These are phyloP conservation scores for Sycophila texana DNA, from an alignment of 2,888 invertebrate genomes.

Conservation along the genomic window DNA sequence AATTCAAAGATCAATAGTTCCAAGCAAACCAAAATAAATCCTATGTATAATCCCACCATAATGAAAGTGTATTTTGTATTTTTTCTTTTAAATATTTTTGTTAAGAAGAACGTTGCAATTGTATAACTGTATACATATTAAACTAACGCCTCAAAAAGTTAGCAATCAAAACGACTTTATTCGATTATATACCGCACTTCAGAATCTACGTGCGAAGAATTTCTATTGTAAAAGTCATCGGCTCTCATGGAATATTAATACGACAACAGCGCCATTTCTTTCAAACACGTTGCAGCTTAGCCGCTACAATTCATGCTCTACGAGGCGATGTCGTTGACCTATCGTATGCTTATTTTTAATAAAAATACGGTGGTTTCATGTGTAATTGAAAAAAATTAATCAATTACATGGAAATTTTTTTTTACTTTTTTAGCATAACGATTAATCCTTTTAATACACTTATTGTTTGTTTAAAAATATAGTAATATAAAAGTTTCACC, in stretches of 20 bases:
- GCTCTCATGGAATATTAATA: conserved; percentile 32
- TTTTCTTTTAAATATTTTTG: background rate
- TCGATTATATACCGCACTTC: background rate
- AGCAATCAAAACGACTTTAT: background rate
- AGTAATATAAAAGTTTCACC: no score
- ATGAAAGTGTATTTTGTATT: conserved; percentile 7
- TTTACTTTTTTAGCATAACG: no score
- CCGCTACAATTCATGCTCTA: background rate
- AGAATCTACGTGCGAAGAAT: conserved; percentile 21
- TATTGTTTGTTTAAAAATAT: no score
- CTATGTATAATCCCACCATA: conserved; percentile 69
- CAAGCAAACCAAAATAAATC: conserved; percentile 69
- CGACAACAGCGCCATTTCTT: conserved; percentile 24
- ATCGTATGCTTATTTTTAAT: background rate
- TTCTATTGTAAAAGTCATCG: conserved; percentile 22
- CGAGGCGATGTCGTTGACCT: conserved; percentile 17
- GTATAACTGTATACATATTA: background rate
- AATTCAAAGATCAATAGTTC: conserved; percentile 69
- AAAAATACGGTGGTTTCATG: no score
- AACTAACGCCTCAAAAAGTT: no score
- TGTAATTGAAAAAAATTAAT: no score
- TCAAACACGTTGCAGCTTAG: background rate
- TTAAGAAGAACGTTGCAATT: background rate
- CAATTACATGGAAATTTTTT: no score
- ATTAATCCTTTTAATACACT: no score